A percentile compares a stretch with the other conserved stretches of the same genome.
Evolutionary conservation across 2,797 vertebrate genomes (phyloP).

Genomic region (Cyclopterus lumpus): DNA sequence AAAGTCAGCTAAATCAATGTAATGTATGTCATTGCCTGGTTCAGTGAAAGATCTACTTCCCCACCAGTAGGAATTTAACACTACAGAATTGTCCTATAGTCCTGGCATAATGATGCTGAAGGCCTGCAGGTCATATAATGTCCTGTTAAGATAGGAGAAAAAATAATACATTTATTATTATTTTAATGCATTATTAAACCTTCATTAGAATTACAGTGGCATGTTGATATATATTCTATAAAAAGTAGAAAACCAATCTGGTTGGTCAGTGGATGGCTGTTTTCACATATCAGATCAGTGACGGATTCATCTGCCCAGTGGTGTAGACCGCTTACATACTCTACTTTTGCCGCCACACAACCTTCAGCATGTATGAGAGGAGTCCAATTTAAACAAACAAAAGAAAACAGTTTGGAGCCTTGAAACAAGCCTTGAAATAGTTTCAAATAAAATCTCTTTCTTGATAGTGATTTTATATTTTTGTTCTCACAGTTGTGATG

Average conservation of each 20-base stretch:
- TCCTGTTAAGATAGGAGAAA: not conserved
- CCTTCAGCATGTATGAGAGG: not conserved
- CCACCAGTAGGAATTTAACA: slow-evolving; percentile 5
- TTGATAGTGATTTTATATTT: slow-evolving; percentile 17
- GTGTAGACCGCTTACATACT: slow-evolving; percentile 8
- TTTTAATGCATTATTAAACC: not conserved
- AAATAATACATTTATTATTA: not conserved
- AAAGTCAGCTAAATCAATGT: not conserved
- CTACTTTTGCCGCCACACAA: not conserved
- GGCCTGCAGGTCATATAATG: slow-evolving; percentile 16
- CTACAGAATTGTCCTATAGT: slow-evolving; percentile 15
- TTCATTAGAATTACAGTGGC: slow-evolving; percentile 1
- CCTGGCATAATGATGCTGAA: slow-evolving; percentile 1
- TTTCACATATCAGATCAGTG: slow-evolving; percentile 22
- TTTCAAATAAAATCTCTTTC: slow-evolving; percentile 19
- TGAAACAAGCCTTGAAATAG: slow-evolving; percentile 22
- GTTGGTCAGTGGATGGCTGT: not conserved
- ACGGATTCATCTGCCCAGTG: not conserved
- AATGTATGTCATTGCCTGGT: not conserved
- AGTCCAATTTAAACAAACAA: slow-evolving; percentile 9
- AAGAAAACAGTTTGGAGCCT: slow-evolving; percentile 19
- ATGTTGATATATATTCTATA: not conserved
- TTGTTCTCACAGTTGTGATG: slow-evolving; percentile 3
- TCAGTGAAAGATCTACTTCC: not conserved
- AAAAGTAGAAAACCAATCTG: not conserved